Base-by-base conservation (phyloP, 2,888 invertebrate genomes). In the Leuctra nigra region DNA sequence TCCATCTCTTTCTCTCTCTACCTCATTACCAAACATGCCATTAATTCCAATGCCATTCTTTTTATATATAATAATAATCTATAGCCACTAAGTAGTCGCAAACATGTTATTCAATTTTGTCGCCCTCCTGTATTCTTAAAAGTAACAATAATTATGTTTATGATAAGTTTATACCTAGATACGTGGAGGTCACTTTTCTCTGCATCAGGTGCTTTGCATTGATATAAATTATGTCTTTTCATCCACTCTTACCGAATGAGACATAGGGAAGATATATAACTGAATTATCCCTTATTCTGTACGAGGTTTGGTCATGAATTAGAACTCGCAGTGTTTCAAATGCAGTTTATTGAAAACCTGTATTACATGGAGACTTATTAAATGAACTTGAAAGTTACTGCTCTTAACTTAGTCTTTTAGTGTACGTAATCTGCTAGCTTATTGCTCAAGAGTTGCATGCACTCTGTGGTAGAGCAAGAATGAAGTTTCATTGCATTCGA, bases 11-110 rank as follows among this genome's bases (percentile, higher is more conserved):
- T n/a, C n/a, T n/a, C n/a, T n/a, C n/a, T n/a, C 23, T 23, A 23
- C 20, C 1, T 44, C 44, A 22, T 44, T 23, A 44, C 44, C 44
- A 44, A 44, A 20, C 44, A 20, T 18, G 18, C 39, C 20, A 39
- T 39, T 39, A 39, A 44, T 23, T 44, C 44, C 44, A 44, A 44
- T 44, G 44, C 23, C 44, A 44, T 44, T 44, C 23, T 23, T 44
- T 44, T 44, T 44, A 44, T 44, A 18, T 23, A 44, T 38, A 38
- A 4, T 7, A 9, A 7, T 38, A 38, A 39, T 39, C 16, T 39
- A 39, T 39, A 18, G n/a, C 20, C 39, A 39, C 39, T n/a, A 39
- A 2, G 2, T 20, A 16, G 4, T 39, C 39, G 9, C 39, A 39
- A 39, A 39, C 39, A 39, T 39, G 39, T 39, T 39, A 39, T 39